Percentiles rank a stretch among this genome's conserved stretches.
Evolutionary conservation across 2,797 vertebrate genomes (phyloP).

Genomic region (Premnoplex brunnescens): DNA sequence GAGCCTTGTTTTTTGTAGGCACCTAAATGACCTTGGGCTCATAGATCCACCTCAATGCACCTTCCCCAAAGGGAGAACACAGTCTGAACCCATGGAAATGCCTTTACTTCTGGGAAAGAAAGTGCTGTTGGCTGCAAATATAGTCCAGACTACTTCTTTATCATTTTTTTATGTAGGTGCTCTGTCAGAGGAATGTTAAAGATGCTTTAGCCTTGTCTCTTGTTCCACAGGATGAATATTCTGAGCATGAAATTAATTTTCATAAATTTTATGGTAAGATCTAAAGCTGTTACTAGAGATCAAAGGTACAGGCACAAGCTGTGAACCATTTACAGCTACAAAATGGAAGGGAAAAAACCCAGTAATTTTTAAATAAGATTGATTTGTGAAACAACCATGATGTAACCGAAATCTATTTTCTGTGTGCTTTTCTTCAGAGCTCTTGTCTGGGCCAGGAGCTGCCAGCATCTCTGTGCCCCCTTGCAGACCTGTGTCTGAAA

Average conservation of each 20-base stretch:
- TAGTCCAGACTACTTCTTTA: not conserved
- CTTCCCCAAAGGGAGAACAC: not conserved
- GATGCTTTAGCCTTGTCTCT: not conserved
- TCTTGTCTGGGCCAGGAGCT: not conserved
- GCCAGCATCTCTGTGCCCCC: accelerated
- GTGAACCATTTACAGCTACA: not conserved
- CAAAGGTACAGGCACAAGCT: conserved; percentile 5
- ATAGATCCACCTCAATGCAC: not conserved
- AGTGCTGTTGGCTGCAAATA: not conserved
- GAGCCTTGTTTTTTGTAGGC: not conserved
- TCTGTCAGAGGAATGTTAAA: conserved; percentile 6
- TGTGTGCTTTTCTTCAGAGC: not conserved
- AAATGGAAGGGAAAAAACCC: not conserved
- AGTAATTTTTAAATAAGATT: not conserved
- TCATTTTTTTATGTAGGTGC: not conserved
- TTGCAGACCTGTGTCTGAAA: not conserved
- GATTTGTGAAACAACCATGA: not conserved
- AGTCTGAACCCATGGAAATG: conserved; percentile 11
- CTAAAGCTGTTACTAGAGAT: conserved; percentile 4
- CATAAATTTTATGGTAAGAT: not conserved
- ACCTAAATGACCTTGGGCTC: not conserved
- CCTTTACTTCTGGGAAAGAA: conserved; percentile 10
- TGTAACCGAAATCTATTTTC: not conserved
- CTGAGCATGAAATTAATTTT: not conserved
- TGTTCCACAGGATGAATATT: not conserved